These are phyloP conservation scores for Perodicticus potto DNA, from an alignment of 2,797 vertebrate species.

Conservation along the genomic window DNA sequence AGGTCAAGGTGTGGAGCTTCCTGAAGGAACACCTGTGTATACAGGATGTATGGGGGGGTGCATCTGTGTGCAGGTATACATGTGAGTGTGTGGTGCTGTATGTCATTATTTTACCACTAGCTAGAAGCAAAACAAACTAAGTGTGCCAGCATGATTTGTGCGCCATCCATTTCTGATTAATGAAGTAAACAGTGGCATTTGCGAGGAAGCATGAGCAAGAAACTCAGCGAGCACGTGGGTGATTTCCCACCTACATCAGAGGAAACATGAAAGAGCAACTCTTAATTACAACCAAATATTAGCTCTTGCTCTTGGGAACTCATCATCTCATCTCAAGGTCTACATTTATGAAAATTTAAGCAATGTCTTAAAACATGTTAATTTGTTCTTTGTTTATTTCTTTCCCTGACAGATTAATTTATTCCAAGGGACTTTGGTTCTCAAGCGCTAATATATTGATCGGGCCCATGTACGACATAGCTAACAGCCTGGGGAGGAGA, in stretches of 20 bases:
- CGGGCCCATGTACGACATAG: slow-evolving; percentile 87
- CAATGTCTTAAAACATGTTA: slow-evolving; percentile 92
- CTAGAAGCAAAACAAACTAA: slow-evolving; percentile 49
- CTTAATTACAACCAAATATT: slow-evolving; percentile 91
- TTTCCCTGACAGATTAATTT: slow-evolving; percentile 90
- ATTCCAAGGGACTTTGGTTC: slow-evolving; percentile 90
- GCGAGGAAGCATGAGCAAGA: slow-evolving; percentile 78
- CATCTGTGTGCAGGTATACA: not conserved
- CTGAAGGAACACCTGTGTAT: not conserved
- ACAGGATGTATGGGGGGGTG: not conserved
- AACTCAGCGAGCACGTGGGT: slow-evolving; percentile 81
- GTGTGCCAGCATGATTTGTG: slow-evolving; percentile 75
- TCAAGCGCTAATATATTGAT: slow-evolving; percentile 90
- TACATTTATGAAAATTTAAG: slow-evolving; percentile 92
- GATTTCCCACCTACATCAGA: slow-evolving; percentile 89
- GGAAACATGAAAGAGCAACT: slow-evolving; percentile 90
- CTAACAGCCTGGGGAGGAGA: slow-evolving; percentile 90
- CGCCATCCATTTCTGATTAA: slow-evolving; percentile 78
- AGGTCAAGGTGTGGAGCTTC: not conserved
- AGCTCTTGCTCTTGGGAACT: slow-evolving; percentile 90
- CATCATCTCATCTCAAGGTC: slow-evolving; percentile 91
- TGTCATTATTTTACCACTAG: slow-evolving; percentile 64
- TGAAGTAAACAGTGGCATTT: slow-evolving; percentile 80
- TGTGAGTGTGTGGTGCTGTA: no score
- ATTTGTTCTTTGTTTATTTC: slow-evolving; percentile 92